These are phyloP conservation scores for Phrixothrix hirtus DNA, from an alignment of 2,888 invertebrate genomes.

Conservation along the genomic window DNA sequence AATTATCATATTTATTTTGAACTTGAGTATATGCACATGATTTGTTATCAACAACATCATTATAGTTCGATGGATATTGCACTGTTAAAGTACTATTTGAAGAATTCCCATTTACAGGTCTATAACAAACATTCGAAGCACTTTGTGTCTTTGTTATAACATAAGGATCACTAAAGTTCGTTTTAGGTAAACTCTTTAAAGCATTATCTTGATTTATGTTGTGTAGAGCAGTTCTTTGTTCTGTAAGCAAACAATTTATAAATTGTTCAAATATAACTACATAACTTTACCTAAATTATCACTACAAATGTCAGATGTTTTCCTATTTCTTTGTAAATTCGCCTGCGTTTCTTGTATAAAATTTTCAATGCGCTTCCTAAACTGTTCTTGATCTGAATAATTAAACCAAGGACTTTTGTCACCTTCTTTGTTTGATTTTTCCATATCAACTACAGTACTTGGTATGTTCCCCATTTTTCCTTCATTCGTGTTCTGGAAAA, in stretches of 20 bases:
- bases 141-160: slow-evolving; percentile 53
- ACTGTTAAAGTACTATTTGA: slow-evolving; percentile 43
- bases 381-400: slow-evolving; percentile 62
- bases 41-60: slow-evolving; percentile 24
- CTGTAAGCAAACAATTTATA: slow-evolving; percentile 6
- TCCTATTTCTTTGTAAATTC: slow-evolving; percentile 59
- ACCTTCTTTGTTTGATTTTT: slow-evolving; percentile 39
- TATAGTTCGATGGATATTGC: slow-evolving; percentile 39
- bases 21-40: slow-evolving; percentile 15
- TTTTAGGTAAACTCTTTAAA: slow-evolving; percentile 9
- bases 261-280: neutral
- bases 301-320: slow-evolving; percentile 34
- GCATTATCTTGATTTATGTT: slow-evolving; percentile 17
- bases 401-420: slow-evolving; percentile 61
- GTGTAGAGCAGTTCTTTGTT: slow-evolving; percentile 14
- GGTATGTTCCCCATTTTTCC: slow-evolving; percentile 43
- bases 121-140: slow-evolving; percentile 52
- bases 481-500: slow-evolving; percentile 42
- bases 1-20: slow-evolving; percentile 19
- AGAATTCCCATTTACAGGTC: slow-evolving; percentile 35
- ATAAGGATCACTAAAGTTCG: slow-evolving; percentile 32
- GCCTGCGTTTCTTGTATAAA: slow-evolving; percentile 78
- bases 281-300: slow-evolving; percentile 32
- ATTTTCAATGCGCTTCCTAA: slow-evolving; percentile 68
- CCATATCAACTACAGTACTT: slow-evolving; percentile 48